Base-by-base conservation (phyloP, 2,113 vertebrate species). In the Lophochroa leadbeateri region DNA sequence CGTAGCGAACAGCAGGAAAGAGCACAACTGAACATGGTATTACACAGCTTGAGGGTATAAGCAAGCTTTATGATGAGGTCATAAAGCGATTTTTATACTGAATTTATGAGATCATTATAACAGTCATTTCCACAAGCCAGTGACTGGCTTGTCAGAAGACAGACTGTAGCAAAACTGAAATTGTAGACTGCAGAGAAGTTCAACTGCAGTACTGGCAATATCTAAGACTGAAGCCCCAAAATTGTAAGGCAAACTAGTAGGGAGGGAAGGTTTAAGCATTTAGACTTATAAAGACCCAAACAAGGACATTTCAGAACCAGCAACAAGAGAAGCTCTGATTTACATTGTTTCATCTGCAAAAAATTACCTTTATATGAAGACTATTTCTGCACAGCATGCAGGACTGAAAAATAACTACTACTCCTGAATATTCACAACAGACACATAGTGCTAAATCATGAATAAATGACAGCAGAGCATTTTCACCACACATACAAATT, bases 71-170 rank as follows among this genome's bases (percentile, higher is more conserved):
- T 64, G 64, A 81, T 86, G 90, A 92, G 79, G 80, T 90, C 93
- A 92, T 90, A 88, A 94, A 93, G 72, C 68, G 83, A 78, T 88
- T 93, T 90, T 81, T 63, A 68, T 52, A 81, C 17, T 27, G 64
- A 88, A 96, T 86, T 96, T 94, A 96, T 94, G 92, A 86, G 82
- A 77, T 81, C 90, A 90, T 97, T 94, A 53, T 46, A 93, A 75
- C 23, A 95, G 88, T 44, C 63, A 75, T 88, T 96, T 95, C 69
- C 76, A 96, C 64, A 77, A 96, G 86, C 50, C 82, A 57, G 47
- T 60, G 72, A 82, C 55, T 55, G 68, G 71, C 94, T 86, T 92
- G 86, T 86, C 55, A 86, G 63, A 65, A 71, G 46, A 75, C 10
- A 92, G 96, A 82, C 78, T 46, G 27, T n/a, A 83, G 93, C 92